Conservation (phyloP, 2,888 invertebrate genomes). For the Tetramorium bicarinatum region DNA sequence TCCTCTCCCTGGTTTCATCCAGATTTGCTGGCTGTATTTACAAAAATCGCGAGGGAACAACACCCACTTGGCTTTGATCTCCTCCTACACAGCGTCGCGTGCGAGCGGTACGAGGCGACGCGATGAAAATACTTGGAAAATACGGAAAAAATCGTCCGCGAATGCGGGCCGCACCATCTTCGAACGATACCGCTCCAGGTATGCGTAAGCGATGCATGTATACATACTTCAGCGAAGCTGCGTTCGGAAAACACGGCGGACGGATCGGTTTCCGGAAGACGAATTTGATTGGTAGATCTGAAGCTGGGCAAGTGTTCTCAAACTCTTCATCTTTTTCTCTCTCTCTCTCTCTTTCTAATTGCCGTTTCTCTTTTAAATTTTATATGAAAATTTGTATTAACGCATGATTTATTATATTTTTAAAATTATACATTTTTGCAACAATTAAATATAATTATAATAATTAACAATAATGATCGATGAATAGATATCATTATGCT, state of each 20-base stretch:
- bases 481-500: too few relatives aligned
- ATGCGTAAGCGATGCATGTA: neutral
- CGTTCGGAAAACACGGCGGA: neutral
- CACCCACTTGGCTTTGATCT: neutral
- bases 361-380: too few relatives aligned
- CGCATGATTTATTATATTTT: too few relatives aligned
- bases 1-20: slow-evolving; percentile 94
- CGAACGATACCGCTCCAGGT: slow-evolving; percentile 18
- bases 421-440: too few relatives aligned
- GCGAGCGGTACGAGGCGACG: neutral
- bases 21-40: slow-evolving; percentile 90
- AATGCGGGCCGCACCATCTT: slow-evolving; percentile 13
- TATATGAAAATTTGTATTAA: too few relatives aligned
- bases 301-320: too few relatives aligned
- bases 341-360: too few relatives aligned
- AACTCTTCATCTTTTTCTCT: too few relatives aligned
- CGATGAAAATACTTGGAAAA: neutral
- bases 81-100: neutral
- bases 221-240: neutral
- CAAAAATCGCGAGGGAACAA: slow-evolving; percentile 48
- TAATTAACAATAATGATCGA: too few relatives aligned
- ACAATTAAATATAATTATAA: too few relatives aligned
- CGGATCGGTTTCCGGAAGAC: too few relatives aligned
- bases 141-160: neutral
- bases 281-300: neutral